Base-by-base conservation (phyloP, 2,113 vertebrate genomes). In the Gulo gulo region DNA sequence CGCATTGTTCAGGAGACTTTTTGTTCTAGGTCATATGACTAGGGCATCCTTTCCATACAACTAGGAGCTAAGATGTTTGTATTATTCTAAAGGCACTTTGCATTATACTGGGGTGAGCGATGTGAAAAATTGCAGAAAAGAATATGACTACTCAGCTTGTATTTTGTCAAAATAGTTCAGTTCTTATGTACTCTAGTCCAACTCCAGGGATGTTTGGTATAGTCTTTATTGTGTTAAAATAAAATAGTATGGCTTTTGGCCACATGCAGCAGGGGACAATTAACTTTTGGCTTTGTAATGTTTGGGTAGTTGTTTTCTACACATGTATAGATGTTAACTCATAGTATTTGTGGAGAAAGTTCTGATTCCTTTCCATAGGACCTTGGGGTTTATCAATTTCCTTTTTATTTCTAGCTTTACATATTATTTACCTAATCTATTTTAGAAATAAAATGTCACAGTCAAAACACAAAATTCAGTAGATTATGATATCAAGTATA, bases 401-500 rank as follows among this genome's bases (percentile, higher is more conserved):
- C 16, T 39, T 88, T 95, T 90, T 55, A 83, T 96, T 85, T 96
- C 61, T 90, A 87, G 55, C 47, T 92, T 97, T 95, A 79, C 69
- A 39, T 55, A 80, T 83, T 21, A 95, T 90, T 95, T 88, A 69
- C 47, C 55, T 93, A 82, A 91, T 91, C 76, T 88, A 73, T 67
- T 97, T 97, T 71, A 74, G 92, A 97, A 95, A 71, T 55, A 87
- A 96, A 95, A 76, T 92, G 71, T n/a, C 52, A 50, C 3, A 89
- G 94, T 95, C 78, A 98, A 95, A 96, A 95, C 78, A 89, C 34
- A 50, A 97, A 94, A 11, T 59, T 93, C 86, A 93, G 24, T 67
- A 89, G 86, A 61, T 82, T 63, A 42, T 93, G 78, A 96, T 10
- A 73, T 86, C 93, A 95, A 83, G 26, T 73, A 18, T 88, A 83